Base-by-base conservation (phyloP, 2,888 invertebrate species). In the Glyphotaelius pellucidus region DNA sequence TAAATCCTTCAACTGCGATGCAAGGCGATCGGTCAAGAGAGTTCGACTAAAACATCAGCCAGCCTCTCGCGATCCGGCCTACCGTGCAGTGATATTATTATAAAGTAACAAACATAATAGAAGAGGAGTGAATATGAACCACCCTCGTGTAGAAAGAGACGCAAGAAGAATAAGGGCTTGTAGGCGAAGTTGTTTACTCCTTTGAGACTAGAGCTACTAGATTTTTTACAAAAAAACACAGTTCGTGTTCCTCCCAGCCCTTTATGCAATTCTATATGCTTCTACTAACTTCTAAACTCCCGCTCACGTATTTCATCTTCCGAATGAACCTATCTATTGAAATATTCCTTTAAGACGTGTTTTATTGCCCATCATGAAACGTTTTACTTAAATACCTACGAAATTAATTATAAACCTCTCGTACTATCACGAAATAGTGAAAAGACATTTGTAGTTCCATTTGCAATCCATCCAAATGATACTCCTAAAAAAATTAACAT, bases 141-240 rank as follows among this genome's bases (percentile, higher is more conserved):
- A 32, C 89, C 91, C 81, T 35, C 83, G 19, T 80, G 38, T 25
- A 30, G 31, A 81, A 38, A 86, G 86, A 86, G 86, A 47, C 80
- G 30, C 19, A 31, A 47, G 81, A 42, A 80, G 89, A n/a, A 89
- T 38, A 67, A 35, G 47, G 92, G 88, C 42, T 89, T 35, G 85
- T 47, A 80, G 32, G 80, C 35, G 32, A 35, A 67, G 85, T 84
- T 35, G 91, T 91, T 92, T 89, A 91, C 89, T 91, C 91, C 89
- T 25, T 67, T 25, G 67, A 67, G 67, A 91, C 80, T 92, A 31
- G 79, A 91, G 92, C 92, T 92, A 91, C 92, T 87, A 91, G 89
- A 79, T 90, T 91, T 91, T 91, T 90, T 25, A 91, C 83, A 91
- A 92, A 92, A 52, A 67, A 67, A 91, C 86, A 89, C 90, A 92